A percentile compares a stretch with the other conserved stretches of the same genome.
These are phyloP conservation scores for Gari tellinella DNA, from an alignment of 2,888 invertebrate species.

Conservation along the genomic window DNA sequence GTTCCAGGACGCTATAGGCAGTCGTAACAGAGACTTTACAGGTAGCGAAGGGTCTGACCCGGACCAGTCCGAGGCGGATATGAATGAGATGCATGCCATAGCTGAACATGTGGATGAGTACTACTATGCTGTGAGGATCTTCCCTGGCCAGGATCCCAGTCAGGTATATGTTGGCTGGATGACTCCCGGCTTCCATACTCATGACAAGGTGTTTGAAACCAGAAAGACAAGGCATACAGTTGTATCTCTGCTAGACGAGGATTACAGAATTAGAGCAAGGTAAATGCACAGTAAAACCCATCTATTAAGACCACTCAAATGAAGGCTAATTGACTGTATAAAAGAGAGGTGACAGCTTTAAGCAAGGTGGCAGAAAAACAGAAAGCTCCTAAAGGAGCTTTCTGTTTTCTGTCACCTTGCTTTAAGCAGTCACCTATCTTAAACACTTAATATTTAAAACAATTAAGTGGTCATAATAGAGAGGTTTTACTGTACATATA, in stretches of 20 bases:
- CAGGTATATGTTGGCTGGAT: conserved; percentile 99
- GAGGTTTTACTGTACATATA: no score
- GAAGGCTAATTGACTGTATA: no score
- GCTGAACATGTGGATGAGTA: conserved; percentile 94
- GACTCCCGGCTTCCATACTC: conserved; percentile 93
- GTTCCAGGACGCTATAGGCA: conserved; percentile 78
- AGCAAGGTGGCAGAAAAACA: no score
- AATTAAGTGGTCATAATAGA: no score
- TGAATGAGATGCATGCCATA: conserved; percentile 80
- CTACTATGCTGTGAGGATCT: conserved; percentile 94
- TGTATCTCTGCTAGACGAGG: conserved; percentile 79
- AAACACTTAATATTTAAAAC: no score
- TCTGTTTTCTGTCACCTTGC: no score
- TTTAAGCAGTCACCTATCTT: no score
- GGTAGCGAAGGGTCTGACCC: conserved; percentile 75
- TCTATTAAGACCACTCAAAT: no score
- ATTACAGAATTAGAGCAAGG: conserved; percentile 90
- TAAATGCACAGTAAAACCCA: no score
- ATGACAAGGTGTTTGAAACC: conserved; percentile 80
- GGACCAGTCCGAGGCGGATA: conserved; percentile 79
- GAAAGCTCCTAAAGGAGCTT: no score
- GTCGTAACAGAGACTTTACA: conserved; percentile 62
- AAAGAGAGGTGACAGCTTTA: no score
- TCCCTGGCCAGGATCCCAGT: conserved; percentile 97
- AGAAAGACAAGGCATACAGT: conserved; percentile 82